Conservation (phyloP, 2,888 invertebrate genomes). For the Thecocarcelia acutangulata region DNA sequence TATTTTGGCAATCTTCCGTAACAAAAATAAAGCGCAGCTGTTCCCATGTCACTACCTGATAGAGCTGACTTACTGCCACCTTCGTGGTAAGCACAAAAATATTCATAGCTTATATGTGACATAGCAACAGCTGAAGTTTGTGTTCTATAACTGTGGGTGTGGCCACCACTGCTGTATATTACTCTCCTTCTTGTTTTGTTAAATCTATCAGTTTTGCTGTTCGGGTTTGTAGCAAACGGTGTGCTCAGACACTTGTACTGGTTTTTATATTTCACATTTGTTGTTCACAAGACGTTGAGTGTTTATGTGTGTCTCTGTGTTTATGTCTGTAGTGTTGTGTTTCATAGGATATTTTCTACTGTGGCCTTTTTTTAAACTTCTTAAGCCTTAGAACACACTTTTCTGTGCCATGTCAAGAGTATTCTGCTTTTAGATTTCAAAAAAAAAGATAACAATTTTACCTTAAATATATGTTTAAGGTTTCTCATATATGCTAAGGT, state of each 20-base stretch:
- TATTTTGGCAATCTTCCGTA: too few species aligned
- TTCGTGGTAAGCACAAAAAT: too few species aligned
- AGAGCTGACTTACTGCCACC: too few species aligned
- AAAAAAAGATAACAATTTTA: neutral
- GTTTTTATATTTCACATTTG: conserved; percentile 17
- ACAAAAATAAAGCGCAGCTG: too few species aligned
- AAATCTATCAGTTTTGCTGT: too few species aligned
- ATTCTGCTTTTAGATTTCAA: conserved; percentile 32
- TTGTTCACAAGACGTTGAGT: conserved; percentile 13
- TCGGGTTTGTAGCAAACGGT: neutral
- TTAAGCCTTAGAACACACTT: conserved; percentile 43
- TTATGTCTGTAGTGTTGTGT: neutral
- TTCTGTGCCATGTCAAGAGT: conserved; percentile 46
- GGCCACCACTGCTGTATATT: too few species aligned
- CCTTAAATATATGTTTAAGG: neutral
- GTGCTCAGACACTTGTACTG: conserved; percentile 17
- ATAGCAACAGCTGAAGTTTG: too few species aligned
- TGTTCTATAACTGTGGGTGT: neutral
- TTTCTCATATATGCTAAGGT: too few species aligned
- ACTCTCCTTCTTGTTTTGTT: neutral
- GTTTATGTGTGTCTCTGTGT: neutral
- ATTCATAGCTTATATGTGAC: too few species aligned
- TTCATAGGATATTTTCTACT: conserved; percentile 3
- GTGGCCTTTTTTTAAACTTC: conserved; percentile 29
- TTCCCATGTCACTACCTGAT: too few species aligned